These are phyloP conservation scores for Platalea minor DNA, from an alignment of 2,797 vertebrate genomes.

Conservation along the genomic window DNA sequence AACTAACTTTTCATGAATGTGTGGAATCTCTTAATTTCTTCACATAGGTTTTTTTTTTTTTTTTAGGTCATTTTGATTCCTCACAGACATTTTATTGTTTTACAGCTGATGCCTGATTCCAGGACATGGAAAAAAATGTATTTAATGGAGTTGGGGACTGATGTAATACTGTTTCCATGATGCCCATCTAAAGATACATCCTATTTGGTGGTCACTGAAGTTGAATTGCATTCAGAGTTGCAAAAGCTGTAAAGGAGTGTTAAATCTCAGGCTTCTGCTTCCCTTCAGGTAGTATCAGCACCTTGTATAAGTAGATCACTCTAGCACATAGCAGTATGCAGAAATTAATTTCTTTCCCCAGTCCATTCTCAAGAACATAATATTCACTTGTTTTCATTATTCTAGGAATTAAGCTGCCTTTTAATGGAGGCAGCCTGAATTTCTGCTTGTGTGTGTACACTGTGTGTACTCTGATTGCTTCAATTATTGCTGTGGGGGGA, in stretches of 20 bases:
- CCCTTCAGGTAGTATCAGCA: neutral
- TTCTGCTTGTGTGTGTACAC: neutral
- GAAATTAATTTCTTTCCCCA: neutral
- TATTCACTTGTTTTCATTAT: neutral
- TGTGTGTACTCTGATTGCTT: neutral
- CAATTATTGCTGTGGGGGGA: fast-evolving
- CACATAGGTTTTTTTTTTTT: neutral
- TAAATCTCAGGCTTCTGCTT: neutral
- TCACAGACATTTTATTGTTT: neutral
- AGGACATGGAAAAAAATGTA: neutral
- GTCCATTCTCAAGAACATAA: neutral
- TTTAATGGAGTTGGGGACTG: neutral
- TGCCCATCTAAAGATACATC: neutral
- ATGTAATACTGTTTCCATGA: neutral
- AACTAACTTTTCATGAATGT: neutral
- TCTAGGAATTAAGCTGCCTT: neutral
- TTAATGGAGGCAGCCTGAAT: neutral
- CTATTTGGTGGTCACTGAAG: neutral
- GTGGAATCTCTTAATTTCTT: neutral
- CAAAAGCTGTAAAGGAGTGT: neutral
- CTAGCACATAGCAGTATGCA: neutral
- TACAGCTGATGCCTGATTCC: neutral
- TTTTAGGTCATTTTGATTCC: neutral
- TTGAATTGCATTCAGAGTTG: neutral
- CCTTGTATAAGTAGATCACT: neutral